phyloP scores from a whole-genome alignment of 1,140 invertebrate species.

The Epicauta chinensis region DNA sequence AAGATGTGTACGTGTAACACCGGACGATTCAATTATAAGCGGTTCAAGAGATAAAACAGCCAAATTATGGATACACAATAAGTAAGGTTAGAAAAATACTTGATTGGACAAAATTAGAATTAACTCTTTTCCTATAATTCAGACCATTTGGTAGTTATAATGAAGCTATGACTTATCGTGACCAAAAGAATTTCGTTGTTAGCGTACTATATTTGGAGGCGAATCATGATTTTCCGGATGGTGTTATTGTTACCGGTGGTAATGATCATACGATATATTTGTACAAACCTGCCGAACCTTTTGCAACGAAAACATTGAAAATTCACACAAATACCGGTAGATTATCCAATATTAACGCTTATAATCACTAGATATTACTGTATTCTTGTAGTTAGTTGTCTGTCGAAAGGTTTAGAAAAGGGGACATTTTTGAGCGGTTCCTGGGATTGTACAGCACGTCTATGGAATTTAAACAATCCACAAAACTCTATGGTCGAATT shows the following conservation, averaged over 20 bases:
- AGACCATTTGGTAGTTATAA: conserved; percentile 33
- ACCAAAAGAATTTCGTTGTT: conserved; percentile 82
- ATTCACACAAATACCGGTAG: conserved; percentile 73
- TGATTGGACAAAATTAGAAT: conserved; percentile 9
- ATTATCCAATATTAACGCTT: not conserved
- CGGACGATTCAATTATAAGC: conserved; percentile 69
- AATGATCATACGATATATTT: conserved; percentile 80
- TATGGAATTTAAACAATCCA: conserved; percentile 63
- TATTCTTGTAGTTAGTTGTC: conserved; percentile 54
- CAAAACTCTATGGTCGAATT: conserved; percentile 49
- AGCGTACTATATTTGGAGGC: conserved; percentile 70
- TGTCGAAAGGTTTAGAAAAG: conserved; percentile 50
- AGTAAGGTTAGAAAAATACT: conserved; percentile 49
- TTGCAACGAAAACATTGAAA: conserved; percentile 62
- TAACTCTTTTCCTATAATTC: conserved; percentile 10
- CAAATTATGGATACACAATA: conserved; percentile 73
- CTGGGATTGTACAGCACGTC: conserved; percentile 81
- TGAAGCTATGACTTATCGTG: conserved; percentile 63
- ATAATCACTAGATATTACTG: conserved; percentile 1
- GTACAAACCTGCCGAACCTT: conserved; percentile 58
- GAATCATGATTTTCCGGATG: conserved; percentile 60
- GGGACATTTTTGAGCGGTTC: conserved; percentile 70
- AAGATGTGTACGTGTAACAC: conserved; percentile 59
- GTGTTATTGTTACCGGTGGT: conserved; percentile 80
- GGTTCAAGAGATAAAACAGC: conserved; percentile 81